Base-by-base conservation (phyloP, 2,797 vertebrate species). In the Bufotes viridis region DNA sequence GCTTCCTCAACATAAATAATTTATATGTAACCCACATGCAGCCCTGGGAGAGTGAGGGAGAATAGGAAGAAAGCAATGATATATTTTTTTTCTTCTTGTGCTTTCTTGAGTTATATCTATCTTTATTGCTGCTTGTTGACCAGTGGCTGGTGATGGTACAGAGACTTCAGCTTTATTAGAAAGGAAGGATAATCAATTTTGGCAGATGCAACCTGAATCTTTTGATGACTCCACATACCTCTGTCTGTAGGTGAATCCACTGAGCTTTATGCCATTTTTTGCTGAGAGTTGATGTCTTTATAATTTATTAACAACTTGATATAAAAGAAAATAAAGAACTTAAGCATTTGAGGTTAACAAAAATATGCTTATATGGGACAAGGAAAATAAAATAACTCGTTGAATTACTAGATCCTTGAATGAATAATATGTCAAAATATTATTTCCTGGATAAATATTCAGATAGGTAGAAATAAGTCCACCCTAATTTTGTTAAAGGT, bases 21-120 rank as follows among this genome's bases (percentile, higher is more conserved):
- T 89, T 89, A 89, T 86, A 86, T 86, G 80, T 86, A 89, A 89
- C 84, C 88, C 88, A 86, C 88, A 89, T 89, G 88, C 79, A 78
- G 72, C 88, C 88, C 74, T 86, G 81, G 63, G 84, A 86, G 88
- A 86, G 63, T 49, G 22, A 57, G 34, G 60, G 60, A 86, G 63
- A 86, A 82, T 53, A 78, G 79, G 53, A 78, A 79, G 82, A 76
- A 86, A 86, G 84, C 80, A 78, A 78, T 89, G 84, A 83, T 89
- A 74, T 88, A 63, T 84, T 82, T 88, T 65, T 63, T 58, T 81
- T 49, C 14, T 84, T 75, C 17, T 78, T 86, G 58, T 69, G 80
- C 79, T 86, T 89, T 83, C 84, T 86, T 89, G 84, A 89, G 72
- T 82, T 89, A 86, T 89, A 82, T 86, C 72, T 89, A 78, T 89